Conservation (phyloP, 2,797 vertebrate genomes). For the Pantherophis vulpinus region DNA sequence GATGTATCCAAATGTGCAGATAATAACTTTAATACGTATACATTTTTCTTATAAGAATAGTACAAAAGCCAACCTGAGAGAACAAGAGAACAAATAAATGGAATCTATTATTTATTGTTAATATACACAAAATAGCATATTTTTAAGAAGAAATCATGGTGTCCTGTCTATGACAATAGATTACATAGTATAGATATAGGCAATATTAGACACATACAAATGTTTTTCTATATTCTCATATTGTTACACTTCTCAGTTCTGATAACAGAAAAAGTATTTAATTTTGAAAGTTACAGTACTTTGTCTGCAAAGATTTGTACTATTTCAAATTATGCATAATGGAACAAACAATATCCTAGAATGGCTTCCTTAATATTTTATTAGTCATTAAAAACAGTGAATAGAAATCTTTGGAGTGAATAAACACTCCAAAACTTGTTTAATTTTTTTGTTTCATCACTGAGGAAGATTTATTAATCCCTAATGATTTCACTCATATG, state of each 20-base stretch:
- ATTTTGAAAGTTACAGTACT: not conserved
- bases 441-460: slow-evolving; percentile 64
- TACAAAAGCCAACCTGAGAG: not conserved
- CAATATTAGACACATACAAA: not conserved
- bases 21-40: not conserved
- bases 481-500: slow-evolving; percentile 57
- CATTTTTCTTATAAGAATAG: not conserved
- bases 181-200: not conserved
- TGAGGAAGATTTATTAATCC: slow-evolving; percentile 62
- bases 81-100: not conserved
- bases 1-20: not conserved
- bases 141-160: not conserved
- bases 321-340: not conserved
- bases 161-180: not conserved
- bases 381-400: slow-evolving; percentile 35
- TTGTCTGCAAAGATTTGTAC: not conserved
- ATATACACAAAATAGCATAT: not conserved
- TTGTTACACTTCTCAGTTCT: not conserved
- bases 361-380: slow-evolving; percentile 48
- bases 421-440: slow-evolving; percentile 50
- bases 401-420: slow-evolving; percentile 34
- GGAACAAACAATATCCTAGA: slow-evolving; percentile 24
- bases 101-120: not conserved
- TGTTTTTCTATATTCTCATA: not conserved
- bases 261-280: not conserved